Evolutionary conservation across 2,888 invertebrate species (phyloP), one percentile per base, ranked within the genome.

Genomic region (Ceratothoa steindachneri): DNA sequence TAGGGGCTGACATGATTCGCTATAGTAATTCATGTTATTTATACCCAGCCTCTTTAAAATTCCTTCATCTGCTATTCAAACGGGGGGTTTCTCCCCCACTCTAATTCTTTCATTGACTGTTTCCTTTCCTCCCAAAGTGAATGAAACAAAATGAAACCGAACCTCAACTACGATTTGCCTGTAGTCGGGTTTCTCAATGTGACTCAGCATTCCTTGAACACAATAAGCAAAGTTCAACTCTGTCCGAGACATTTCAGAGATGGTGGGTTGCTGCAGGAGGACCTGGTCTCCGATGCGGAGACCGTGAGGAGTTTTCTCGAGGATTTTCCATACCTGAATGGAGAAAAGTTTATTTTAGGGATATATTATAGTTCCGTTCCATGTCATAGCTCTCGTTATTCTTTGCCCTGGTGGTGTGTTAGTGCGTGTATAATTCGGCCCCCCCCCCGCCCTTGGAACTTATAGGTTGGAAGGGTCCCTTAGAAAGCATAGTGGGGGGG

Each of bases 181-280:
- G 83, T 90, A 90, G 80, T 90, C 89, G 0, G 91, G 90, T 75
- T 88, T 85, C 22, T 86, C 85, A 75, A 91, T 89, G 79, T 87
- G 87, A 82, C 89, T 89, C 71, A 90, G 85, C 85, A 91, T 89
- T 81, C 91, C 91, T 86, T 99, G 98, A 7, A 99, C 95, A 60
- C 95, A 86, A 79, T 97, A 87, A 27, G 97, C 92, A 87, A 99
- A 99, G 80, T 95, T 93, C 80, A 98, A 87, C 86, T 99, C 99
- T 75, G 97, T 96, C 81, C 95, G 90, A 0, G 97, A 96, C 97
- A 99, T 97, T 85, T 95, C 95, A 22, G 93, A 92, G 55, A 98
- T 86, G 0, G 97, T 97, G 5, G 97, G 97, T 82, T 93, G 90
- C 82, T 97, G 96, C 0, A 95, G 95, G 81, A 99, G 88, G 80